Base-by-base conservation (phyloP, 2,113 vertebrate species). In the Pachyramphus minor region DNA sequence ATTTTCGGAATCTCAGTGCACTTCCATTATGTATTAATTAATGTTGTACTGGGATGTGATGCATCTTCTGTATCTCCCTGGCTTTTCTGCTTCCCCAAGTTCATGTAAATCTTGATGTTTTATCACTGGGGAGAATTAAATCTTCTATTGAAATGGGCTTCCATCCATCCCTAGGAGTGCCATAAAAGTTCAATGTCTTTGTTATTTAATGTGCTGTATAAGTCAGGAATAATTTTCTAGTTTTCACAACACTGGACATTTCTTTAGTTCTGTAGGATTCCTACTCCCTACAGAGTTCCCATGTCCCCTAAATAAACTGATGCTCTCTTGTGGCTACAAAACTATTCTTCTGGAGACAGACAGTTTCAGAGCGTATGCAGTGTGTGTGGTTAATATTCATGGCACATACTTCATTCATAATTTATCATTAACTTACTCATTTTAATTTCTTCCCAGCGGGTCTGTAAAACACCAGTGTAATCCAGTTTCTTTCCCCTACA, bases 171-270 rank as follows among this genome's bases (percentile, higher is more conserved):
- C 93, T 95, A 85, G 42, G 96, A 96, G 90, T 85, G 63, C 91
- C 67, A 87, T 97, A 95, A 97, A 97, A 94, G 87, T 93, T 90
- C 96, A 94, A 97, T 93, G 73, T 90, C 90, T 92, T 87, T 93
- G 86, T 96, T 97, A 97, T 95, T 97, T 95, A 96, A 67, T 95
- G 67, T 69, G 49, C 53, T 95, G 44, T 86, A 13, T 89, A 96
- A 77, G 83, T 90, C 89, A 92, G 91, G 67, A 93, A 89, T 84
- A 80, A 87, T 94, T 94, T 90, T 95, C 68, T 91, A 64, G 17
- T 95, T 94, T 90, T 86, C 95, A 90, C 73, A 77, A 72, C 66
- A 78, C 56, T 0, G 13, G 71, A 84, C 78, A 49, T 75, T 89
- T 93, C 75, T 95, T 92, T 81, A 79, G 64, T 90, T 95, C 87